Evolutionary conservation across 2,113 vertebrate genomes (phyloP).

Genomic region (Copsychus sechellarum): DNA sequence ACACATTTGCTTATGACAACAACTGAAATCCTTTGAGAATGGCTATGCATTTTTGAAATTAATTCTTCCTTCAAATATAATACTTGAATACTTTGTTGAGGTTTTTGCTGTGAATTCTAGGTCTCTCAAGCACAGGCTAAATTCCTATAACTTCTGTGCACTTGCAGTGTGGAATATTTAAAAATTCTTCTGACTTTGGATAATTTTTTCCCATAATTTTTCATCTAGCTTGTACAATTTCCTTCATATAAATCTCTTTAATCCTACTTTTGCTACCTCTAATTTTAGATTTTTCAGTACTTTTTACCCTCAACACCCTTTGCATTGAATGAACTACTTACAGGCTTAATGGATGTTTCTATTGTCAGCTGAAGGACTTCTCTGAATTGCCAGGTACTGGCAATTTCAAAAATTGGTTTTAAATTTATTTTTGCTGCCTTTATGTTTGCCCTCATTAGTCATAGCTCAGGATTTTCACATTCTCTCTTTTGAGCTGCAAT

Average conservation of each 20-base stretch:
- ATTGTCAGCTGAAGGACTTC: background rate
- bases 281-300: background rate
- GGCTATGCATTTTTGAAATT: background rate
- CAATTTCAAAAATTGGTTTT: background rate
- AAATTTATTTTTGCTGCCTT: slow-evolving; percentile 11
- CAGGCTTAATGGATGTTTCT: background rate
- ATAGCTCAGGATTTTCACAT: background rate
- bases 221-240: background rate
- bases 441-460: background rate
- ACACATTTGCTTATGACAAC: background rate
- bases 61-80: background rate
- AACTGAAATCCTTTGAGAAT: background rate
- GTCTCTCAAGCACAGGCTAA: background rate
- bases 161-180: background rate
- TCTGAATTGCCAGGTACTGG: background rate
- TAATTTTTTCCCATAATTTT: background rate
- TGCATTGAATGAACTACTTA: background rate
- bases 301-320: background rate
- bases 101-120: background rate
- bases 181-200: background rate
- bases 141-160: background rate
- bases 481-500: background rate
- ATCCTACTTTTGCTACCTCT: background rate
- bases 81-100: background rate
- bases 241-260: background rate